These are phyloP conservation scores for Xenus cinereus DNA, from an alignment of 2,113 vertebrate genomes.

Conservation along the genomic window DNA sequence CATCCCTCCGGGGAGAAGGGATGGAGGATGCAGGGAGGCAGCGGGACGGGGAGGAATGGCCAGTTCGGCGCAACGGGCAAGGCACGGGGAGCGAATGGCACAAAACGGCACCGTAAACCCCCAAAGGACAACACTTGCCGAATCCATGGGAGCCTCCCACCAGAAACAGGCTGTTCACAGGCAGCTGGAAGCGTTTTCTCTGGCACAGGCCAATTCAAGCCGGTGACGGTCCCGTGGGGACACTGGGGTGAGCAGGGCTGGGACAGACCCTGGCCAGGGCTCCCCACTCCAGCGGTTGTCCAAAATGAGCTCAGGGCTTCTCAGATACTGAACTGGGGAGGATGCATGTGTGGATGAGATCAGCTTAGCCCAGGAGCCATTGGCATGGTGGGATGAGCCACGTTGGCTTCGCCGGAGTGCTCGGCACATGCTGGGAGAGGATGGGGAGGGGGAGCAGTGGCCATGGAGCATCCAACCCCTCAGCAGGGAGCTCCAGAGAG, in stretches of 20 bases:
- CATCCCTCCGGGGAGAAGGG: not conserved
- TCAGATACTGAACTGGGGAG: rapidly evolving
- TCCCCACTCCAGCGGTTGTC: not conserved
- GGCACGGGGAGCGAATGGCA: not conserved
- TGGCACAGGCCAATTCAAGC: not conserved
- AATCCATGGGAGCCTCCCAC: constrained; percentile 35
- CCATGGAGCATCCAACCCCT: rapidly evolving
- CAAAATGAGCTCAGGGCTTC: not conserved
- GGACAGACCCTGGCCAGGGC: not conserved
- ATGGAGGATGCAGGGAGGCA: not conserved
- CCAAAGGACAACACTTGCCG: constrained; percentile 60
- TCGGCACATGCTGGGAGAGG: rapidly evolving
- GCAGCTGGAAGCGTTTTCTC: constrained; percentile 51
- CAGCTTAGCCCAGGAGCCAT: not conserved
- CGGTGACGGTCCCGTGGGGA: rapidly evolving
- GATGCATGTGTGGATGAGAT: not conserved
- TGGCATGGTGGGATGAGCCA: not conserved
- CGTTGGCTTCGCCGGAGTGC: rapidly evolving
- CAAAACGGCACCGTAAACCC: constrained; percentile 31
- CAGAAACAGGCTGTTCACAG: constrained; percentile 47
- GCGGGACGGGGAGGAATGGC: not conserved
- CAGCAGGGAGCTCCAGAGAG: rapidly evolving
- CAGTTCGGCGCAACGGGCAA: not conserved
- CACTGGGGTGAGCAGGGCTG: not conserved
- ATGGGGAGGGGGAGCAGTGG: not conserved